Base-by-base conservation (phyloP, 2,113 vertebrate species). In the Tachysurus vachellii region DNA sequence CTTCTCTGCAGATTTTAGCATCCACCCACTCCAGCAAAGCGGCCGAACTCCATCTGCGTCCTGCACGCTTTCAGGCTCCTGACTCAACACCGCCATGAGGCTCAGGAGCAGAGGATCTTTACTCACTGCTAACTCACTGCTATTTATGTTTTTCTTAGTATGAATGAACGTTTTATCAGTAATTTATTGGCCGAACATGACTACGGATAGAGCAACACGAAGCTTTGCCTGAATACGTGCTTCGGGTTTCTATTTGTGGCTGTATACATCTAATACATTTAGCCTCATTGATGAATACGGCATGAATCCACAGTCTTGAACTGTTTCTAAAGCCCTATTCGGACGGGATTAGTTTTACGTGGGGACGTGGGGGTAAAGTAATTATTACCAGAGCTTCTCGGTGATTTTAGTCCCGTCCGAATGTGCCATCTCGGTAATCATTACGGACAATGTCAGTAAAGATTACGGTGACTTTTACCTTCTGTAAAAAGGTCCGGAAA, bases 21-120 rank as follows among this genome's bases (percentile, higher is more conserved):
- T 88, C 54, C 81, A 53, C 89, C 86, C 84, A 80, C 89, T 86
- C 75, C 81, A 66, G 53, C 64, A 53, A 86, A 75, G 84, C 81
- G 21, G 14, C 80, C 70, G 56, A 70, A 68, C 28, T 86, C 87
- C 87, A 90, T 90, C 87, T 88, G 87, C 21, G 68, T 47, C 2
- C 50, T 77, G 23, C 84, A 82, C 14, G 47, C 17, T 66, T 31
- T 84, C 26, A 7, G 56, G 36, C 57, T 31, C 12, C 36, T 47
- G 57, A 80, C 71, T 81, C 77, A 84, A 11, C 16, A 23, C 17
- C 14, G 1, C 28, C 44, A 17, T 76, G 36, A 57, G 64, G 66
- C 4, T 23, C 66, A n/a, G n/a, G n/a, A n/a, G n/a, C n/a, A n/a
- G n/a, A n/a, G n/a, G n/a, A n/a, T n/a, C n/a, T n/a, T n/a, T n/a